phyloP scores from a whole-genome alignment of 2,113 vertebrate species.

The Scophthalmus maximus region DNA sequence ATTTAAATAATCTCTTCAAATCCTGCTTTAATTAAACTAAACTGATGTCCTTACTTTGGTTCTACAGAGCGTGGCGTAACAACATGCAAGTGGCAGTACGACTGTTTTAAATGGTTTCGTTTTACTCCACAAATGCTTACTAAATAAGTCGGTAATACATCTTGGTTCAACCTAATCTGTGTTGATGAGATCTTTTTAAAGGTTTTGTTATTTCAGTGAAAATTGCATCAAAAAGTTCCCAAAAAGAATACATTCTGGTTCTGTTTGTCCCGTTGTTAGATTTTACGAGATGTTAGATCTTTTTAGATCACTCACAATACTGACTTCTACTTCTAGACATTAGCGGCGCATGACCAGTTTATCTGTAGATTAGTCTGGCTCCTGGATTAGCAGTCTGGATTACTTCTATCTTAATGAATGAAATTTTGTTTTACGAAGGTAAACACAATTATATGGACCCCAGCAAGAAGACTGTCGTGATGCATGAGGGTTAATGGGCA shows the following conservation, averaged over 20 bases:
- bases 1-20: no score
- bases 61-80: background rate
- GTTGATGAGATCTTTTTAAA: background rate
- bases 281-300: conserved; percentile 1
- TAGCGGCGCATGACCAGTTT: conserved; percentile 45
- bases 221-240: background rate
- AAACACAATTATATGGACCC: conserved; percentile 46
- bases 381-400: conserved; percentile 74
- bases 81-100: background rate
- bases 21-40: background rate
- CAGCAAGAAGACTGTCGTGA: background rate
- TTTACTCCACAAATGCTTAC: no score
- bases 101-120: conserved; percentile 8
- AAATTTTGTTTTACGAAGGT: conserved; percentile 17
- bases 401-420: conserved; percentile 59
- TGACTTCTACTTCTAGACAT: conserved; percentile 33
- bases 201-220: background rate
- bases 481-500: background rate
- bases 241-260: background rate
- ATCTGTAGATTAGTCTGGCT: conserved; percentile 78
- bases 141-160: background rate
- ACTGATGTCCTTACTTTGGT: background rate
- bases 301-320: conserved; percentile 16
- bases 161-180: background rate
- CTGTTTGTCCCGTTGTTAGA: background rate